Conservation (phyloP, 2,797 vertebrate species). For the Galagoides demidoff region DNA sequence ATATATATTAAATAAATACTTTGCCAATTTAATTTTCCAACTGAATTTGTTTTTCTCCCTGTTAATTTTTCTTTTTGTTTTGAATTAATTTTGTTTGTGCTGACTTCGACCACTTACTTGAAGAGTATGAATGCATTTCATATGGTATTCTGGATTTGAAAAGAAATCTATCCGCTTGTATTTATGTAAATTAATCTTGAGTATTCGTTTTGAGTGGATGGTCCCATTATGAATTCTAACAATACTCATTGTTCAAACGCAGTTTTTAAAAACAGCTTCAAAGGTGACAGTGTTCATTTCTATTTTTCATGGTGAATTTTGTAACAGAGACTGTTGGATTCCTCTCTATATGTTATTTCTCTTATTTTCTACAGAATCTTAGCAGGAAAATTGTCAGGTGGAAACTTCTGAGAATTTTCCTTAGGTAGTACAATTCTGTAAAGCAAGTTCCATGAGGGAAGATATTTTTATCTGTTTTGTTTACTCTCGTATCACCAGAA, state of each 20-base stretch:
- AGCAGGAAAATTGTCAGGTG: not conserved
- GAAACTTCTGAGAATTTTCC: not conserved
- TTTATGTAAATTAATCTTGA: constrained; percentile 2
- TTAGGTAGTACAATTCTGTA: not conserved
- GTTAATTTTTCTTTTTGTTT: constrained; percentile 25
- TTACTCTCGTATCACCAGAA: not conserved
- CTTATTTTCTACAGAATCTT: not conserved
- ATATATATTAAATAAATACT: not conserved
- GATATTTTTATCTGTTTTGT: not conserved
- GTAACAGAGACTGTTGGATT: not conserved
- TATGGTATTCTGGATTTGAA: not conserved
- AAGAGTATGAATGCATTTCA: not conserved
- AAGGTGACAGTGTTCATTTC: not conserved
- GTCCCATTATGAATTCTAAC: not conserved
- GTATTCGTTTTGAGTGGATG: not conserved
- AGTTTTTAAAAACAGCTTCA: not conserved
- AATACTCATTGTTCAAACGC: not conserved
- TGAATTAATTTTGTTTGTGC: not conserved
- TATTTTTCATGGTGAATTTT: not conserved
- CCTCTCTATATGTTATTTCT: not conserved
- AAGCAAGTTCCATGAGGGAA: not conserved
- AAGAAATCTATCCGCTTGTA: not conserved
- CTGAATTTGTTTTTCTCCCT: not conserved
- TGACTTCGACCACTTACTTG: not conserved
- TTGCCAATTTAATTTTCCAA: not conserved